Percentiles rank a stretch among this genome's conserved stretches.
phyloP scores from a whole-genome alignment of 2,113 vertebrate species.

The Scalopus aquaticus region DNA sequence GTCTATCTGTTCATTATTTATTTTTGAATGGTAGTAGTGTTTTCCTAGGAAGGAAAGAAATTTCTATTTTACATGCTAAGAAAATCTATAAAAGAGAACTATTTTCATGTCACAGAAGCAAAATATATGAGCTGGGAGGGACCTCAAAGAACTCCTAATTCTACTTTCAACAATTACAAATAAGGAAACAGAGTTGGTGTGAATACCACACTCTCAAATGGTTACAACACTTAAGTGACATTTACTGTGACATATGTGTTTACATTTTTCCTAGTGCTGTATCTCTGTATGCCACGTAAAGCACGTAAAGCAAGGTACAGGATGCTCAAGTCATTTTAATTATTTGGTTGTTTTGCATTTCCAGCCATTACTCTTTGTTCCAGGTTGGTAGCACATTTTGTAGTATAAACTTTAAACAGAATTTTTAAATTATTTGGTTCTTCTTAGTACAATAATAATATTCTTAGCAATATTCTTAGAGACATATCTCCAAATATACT shows the following conservation, averaged over 20 bases:
- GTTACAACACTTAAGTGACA: neutral
- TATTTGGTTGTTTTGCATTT: neutral
- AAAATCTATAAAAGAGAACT: neutral
- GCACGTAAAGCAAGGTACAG: neutral
- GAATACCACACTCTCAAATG: neutral
- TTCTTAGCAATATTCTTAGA: neutral
- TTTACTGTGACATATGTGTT: neutral
- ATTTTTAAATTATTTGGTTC: neutral
- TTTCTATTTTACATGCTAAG: neutral
- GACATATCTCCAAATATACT: neutral
- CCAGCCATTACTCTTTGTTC: neutral
- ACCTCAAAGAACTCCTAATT: neutral
- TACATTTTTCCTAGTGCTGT: neutral
- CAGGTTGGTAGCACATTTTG: neutral
- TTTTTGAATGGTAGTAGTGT: neutral
- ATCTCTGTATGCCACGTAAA: neutral
- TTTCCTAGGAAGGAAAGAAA: slow-evolving; percentile 13
- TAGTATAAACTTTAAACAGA: neutral
- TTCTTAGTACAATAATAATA: neutral
- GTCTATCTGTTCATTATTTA: neutral
- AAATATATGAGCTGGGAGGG: neutral
- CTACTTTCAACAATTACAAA: neutral
- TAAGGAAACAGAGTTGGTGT: neutral
- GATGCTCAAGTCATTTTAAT: neutral
- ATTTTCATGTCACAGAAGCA: neutral